Base-by-base conservation (phyloP, 2,888 invertebrate genomes). In the Adelphocoris suturalis region DNA sequence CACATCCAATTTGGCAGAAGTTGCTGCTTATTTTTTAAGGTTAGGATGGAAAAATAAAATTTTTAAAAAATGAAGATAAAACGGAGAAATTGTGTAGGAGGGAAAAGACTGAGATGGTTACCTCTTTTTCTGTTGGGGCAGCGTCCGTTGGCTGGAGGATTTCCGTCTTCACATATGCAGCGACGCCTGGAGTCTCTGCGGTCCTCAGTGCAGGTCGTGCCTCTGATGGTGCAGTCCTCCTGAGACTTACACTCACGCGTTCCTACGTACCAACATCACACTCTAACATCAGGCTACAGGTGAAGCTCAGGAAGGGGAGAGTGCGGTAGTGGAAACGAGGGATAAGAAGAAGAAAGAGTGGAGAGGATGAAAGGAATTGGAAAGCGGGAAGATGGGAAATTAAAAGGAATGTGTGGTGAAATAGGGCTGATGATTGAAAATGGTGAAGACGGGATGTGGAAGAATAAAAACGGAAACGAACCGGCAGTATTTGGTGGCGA, bases 141-240 rank as follows among this genome's bases (percentile, higher is more conserved):
- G 75, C 94, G 94, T 14, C 96, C 96, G 92, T 96, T 96, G 2
- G 94, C 93, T 0, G 96, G 96, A 0, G 96, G 94, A 3, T 94
- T 93, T 93, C 96, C 96, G 93, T 96, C 96, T 0, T 96, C 96
- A 91, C 96, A 96, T 0, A 96, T 94, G 91, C 96, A 96, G 7
- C 96, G 94, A 12, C 94, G 94, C 91, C 94, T 94, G 0, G 94
- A 93, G 92, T 96, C 96, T 91, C 94, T 94, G 81, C 94, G 94
- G 55, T 96, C 96, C 88, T 95, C 93, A 7, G 96, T 95, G 91
- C 96, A 96, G 19, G 96, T 96, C 0, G 95, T 95, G 91, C 95
- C 94, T 92, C 94, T 94, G 92, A 96, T 95, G 4, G 95, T 95
- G 92, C 96, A 96, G 82, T 96, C 96, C 0, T 94, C 93, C 91